Percentiles rank a stretch among this genome's conserved stretches.
Conservation (phyloP, 1,140 invertebrate genomes). For the Drosophila subobscura region DNA sequence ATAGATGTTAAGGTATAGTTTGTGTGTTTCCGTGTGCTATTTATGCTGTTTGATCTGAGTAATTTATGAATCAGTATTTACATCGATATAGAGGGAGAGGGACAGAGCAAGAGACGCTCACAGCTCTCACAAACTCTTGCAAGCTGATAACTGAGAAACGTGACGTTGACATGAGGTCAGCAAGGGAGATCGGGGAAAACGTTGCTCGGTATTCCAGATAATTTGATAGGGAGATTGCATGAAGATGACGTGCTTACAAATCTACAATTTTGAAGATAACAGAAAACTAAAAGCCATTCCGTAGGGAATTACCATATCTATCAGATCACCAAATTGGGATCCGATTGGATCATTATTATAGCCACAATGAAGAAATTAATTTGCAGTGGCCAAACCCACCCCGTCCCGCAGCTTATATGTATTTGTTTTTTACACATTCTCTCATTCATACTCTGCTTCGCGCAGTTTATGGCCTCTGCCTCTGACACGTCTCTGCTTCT, state of each 20-base stretch:
- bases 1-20: conserved; percentile 9
- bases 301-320: too few relatives aligned
- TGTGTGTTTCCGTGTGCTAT: conserved; percentile 13
- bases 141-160: conserved; percentile 44
- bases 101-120: conserved; percentile 9
- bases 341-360: too few relatives aligned
- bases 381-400: too few relatives aligned
- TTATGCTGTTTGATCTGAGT: conserved; percentile 39
- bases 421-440: too few relatives aligned
- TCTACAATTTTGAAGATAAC: too few relatives aligned
- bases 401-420: too few relatives aligned
- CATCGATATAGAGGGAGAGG: neutral
- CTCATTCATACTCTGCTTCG: too few relatives aligned
- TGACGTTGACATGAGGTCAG: conserved; percentile 22
- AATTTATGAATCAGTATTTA: conserved; percentile 43
- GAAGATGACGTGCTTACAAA: conserved; percentile 21
- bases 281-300: too few relatives aligned
- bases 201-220: conserved; percentile 17
- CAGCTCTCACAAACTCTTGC: conserved; percentile 24
- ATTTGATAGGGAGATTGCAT: conserved; percentile 3
- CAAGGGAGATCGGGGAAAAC: neutral
- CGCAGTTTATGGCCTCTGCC: too few relatives aligned
- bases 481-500: too few relatives aligned
- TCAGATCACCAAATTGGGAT: too few relatives aligned
- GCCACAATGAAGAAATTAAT: too few relatives aligned